Evolutionary conservation across 2,113 vertebrate genomes (phyloP).

Genomic region (Pseudorasbora parva): DNA sequence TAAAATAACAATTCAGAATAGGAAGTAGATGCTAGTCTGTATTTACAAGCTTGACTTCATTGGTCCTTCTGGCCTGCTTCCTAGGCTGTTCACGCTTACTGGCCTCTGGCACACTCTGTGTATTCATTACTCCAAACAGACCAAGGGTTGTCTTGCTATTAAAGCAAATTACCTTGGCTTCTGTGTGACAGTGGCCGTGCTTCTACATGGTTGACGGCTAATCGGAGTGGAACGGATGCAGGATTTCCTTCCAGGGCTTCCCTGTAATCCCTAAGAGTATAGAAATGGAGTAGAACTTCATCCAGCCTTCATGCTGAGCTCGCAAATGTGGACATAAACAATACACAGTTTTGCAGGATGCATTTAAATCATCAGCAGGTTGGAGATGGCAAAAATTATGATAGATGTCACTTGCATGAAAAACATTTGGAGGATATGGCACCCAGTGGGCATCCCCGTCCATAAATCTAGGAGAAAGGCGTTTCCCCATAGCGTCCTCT

Average conservation of each 20-base stretch:
- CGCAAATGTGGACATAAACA: not conserved
- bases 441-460: no score
- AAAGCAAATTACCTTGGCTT: conserved; percentile 68
- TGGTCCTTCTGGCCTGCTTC: conserved; percentile 46
- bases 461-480: no score
- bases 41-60: conserved; percentile 35
- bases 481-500: no score
- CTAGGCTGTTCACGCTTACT: conserved; percentile 66
- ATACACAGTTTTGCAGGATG: not conserved
- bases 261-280: conserved; percentile 44
- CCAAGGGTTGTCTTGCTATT: conserved; percentile 68
- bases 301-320: not conserved
- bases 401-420: no score
- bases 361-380: no score
- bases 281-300: conserved; percentile 23
- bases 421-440: no score
- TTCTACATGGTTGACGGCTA: conserved; percentile 57
- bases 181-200: conserved; percentile 70
- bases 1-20: conserved; percentile 47
- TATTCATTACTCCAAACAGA: conserved; percentile 76
- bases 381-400: no score
- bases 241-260: conserved; percentile 64
- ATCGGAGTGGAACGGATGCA: conserved; percentile 67
- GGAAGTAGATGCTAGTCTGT: conserved; percentile 9
- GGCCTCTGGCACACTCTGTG: conserved; percentile 68